Conservation (phyloP, 2,888 invertebrate species). For the Cremastobaeus sp. region DNA sequence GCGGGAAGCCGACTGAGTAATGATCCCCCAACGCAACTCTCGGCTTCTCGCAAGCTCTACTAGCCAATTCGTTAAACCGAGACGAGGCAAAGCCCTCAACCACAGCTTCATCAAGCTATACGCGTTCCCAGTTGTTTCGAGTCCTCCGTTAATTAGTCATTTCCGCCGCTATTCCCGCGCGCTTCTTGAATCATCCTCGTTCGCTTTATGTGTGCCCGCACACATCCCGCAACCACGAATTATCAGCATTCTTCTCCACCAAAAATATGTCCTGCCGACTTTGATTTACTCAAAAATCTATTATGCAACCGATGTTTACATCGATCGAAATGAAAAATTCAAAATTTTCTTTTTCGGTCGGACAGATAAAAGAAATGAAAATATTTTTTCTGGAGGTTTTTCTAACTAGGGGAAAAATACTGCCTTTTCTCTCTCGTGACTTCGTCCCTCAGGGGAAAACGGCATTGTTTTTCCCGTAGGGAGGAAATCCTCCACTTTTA, state of each 20-base stretch:
- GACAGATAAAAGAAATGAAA: too few species aligned
- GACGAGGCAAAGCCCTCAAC: conserved; percentile 61
- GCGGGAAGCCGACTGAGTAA: conserved; percentile 64
- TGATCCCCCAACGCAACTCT: conserved; percentile 61
- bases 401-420: too few species aligned
- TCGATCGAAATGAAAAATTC: too few species aligned
- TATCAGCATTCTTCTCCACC: conserved; percentile 35
- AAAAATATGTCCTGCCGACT: conserved; percentile 9
- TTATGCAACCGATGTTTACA: too few species aligned
- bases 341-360: too few species aligned
- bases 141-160: conserved; percentile 69
- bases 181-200: conserved; percentile 46
- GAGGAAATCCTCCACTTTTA: too few species aligned
- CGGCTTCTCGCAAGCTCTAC: conserved; percentile 64
- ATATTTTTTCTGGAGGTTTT: too few species aligned
- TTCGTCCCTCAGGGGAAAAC: too few species aligned
- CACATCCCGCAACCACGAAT: conserved; percentile 25
- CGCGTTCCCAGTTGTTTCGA: conserved; percentile 62
- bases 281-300: too few species aligned
- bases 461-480: too few species aligned
- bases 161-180: conserved; percentile 45
- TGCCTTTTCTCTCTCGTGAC: too few species aligned
- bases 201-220: conserved; percentile 26
- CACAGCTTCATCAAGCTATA: conserved; percentile 67
- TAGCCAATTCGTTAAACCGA: conserved; percentile 67